These are phyloP conservation scores for Entelurus aequoreus DNA, from an alignment of 2,113 vertebrate species.

Conservation along the genomic window DNA sequence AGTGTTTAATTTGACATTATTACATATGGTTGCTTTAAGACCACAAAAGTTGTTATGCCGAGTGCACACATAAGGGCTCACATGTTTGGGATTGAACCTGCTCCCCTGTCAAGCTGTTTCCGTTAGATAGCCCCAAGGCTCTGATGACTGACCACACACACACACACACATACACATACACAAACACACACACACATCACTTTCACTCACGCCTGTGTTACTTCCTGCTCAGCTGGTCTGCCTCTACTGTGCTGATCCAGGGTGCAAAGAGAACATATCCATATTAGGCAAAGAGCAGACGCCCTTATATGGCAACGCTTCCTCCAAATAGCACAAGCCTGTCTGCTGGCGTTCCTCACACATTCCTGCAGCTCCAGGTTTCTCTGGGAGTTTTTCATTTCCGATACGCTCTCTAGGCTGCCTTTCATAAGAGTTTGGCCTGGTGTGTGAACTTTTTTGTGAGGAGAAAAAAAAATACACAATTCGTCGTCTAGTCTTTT, in stretches of 20 bases:
- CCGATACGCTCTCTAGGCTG: constrained; percentile 83
- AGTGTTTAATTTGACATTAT: too few relatives aligned
- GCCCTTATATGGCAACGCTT: constrained; percentile 86
- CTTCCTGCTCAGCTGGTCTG: constrained; percentile 5
- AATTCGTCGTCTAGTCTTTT: constrained; percentile 91
- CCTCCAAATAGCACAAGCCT: constrained; percentile 80
- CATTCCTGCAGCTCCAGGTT: constrained; percentile 83
- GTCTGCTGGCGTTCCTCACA: constrained; percentile 80
- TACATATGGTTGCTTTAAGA: not conserved
- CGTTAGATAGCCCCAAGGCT: constrained; percentile 53
- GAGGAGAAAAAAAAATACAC: constrained; percentile 76
- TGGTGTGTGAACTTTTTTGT: constrained; percentile 79
- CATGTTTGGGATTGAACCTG: constrained; percentile 15
- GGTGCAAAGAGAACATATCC: constrained; percentile 64
- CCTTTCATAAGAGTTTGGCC: constrained; percentile 77
- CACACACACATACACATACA: not conserved
- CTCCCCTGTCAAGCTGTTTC: constrained; percentile 51
- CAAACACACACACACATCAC: constrained; percentile 9
- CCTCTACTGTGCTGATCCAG: constrained; percentile 18
- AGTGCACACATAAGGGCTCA: constrained; percentile 1
- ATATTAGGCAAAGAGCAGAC: constrained; percentile 71
- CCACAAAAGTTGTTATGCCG: not conserved
- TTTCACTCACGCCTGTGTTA: constrained; percentile 36
- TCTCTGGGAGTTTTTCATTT: constrained; percentile 93
- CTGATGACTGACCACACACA: constrained; percentile 42